Conservation (phyloP, 2,888 invertebrate genomes). For the Linhomoeus sp. region DNA sequence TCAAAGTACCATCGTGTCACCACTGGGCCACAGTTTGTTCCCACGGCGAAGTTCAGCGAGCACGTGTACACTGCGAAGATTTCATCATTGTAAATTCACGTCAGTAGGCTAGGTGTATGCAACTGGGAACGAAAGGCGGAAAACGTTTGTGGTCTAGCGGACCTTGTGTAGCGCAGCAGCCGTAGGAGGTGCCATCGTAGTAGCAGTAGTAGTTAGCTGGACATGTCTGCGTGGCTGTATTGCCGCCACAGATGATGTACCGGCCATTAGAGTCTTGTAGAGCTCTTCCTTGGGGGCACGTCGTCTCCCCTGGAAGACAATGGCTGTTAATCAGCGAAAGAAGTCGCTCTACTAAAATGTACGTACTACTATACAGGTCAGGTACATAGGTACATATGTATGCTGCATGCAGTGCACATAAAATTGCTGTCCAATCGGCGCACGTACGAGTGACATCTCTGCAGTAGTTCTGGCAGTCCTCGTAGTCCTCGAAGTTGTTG, state of each 20-base stretch:
- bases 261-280: conserved; percentile 24
- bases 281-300: conserved; percentile 25
- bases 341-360: too few species aligned
- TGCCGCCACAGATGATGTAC: conserved; percentile 12
- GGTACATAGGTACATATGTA: too few species aligned
- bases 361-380: too few species aligned
- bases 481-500: conserved; percentile 3
- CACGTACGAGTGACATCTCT: background rate
- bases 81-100: background rate
- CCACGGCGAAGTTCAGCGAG: conserved; percentile 2
- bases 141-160: too few species aligned
- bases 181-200: conserved; percentile 5
- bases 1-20: conserved; percentile 14
- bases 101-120: background rate
- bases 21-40: conserved; percentile 2
- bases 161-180: conserved; percentile 6
- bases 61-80: conserved; percentile 5
- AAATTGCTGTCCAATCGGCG: too few species aligned
- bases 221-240: background rate
- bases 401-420: too few species aligned
- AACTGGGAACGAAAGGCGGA: too few species aligned
- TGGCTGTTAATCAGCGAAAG: too few species aligned
- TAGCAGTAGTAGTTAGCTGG: conserved; percentile 4
- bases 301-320: conserved; percentile 17
- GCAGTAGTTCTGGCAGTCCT: conserved; percentile 4